Evolutionary conservation across 2,113 vertebrate genomes (phyloP).

Genomic region (Anas platyrhynchos): DNA sequence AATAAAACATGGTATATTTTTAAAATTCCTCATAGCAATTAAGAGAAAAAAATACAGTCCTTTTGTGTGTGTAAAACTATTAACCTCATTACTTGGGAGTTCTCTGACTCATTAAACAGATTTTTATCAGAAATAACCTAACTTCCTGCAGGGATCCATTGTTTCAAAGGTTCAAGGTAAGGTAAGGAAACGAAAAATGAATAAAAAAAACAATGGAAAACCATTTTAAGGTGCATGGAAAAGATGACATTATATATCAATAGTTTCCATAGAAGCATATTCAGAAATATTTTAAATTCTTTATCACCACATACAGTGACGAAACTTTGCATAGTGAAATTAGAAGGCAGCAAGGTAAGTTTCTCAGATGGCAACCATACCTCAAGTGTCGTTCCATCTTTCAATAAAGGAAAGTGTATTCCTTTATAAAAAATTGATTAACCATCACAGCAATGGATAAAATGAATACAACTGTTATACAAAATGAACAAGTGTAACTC

Average conservation of each 20-base stretch:
- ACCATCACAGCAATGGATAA: neutral
- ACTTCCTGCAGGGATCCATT: slow-evolving; percentile 22
- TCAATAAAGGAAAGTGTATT: neutral
- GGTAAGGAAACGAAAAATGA: neutral
- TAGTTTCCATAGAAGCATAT: neutral
- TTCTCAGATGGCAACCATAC: neutral
- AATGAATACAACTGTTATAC: neutral
- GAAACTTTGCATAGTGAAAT: neutral
- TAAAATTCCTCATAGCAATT: neutral
- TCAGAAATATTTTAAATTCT: neutral
- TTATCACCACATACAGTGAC: neutral
- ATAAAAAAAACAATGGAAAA: neutral
- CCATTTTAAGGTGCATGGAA: neutral
- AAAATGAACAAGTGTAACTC: neutral
- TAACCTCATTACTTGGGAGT: neutral
- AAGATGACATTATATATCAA: neutral
- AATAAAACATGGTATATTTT: neutral
- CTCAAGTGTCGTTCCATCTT: neutral
- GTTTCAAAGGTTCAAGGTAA: slow-evolving; percentile 26
- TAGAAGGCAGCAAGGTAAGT: neutral
- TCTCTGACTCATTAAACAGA: slow-evolving; percentile 1
- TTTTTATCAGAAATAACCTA: slow-evolving; percentile 53
- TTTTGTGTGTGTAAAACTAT: neutral
- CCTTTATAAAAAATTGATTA: neutral
- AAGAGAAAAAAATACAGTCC: too few relatives aligned